Conservation (phyloP, 1,140 invertebrate species). For the Lordiphosa mommai region DNA sequence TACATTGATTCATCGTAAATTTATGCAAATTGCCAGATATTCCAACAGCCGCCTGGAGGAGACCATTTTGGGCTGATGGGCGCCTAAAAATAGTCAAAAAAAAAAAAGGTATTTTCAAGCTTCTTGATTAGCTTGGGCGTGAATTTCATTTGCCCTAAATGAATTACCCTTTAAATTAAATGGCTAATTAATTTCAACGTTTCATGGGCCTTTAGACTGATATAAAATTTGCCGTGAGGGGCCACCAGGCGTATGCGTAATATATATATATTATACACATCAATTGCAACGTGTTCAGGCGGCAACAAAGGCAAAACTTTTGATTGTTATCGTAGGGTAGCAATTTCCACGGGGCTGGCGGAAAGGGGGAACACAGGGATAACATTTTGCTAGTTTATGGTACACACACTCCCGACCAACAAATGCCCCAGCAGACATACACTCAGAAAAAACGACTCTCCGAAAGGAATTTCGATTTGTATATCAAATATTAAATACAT, state of each 20-base stretch:
- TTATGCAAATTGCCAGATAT: slow-evolving; percentile 65
- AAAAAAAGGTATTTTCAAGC: slow-evolving; percentile 11
- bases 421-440: slow-evolving; percentile 3
- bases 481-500: too few species aligned
- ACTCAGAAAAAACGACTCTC: neutral
- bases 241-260: slow-evolving; percentile 40
- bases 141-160: slow-evolving; percentile 19
- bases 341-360: neutral
- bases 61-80: slow-evolving; percentile 9
- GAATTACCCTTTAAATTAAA: slow-evolving; percentile 54
- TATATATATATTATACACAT: slow-evolving; percentile 35
- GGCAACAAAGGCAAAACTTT: slow-evolving; percentile 36
- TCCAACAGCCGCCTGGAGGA: slow-evolving; percentile 24
- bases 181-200: slow-evolving; percentile 49
- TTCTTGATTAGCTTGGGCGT: slow-evolving; percentile 38
- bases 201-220: neutral
- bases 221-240: slow-evolving; percentile 6
- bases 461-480: too few species aligned
- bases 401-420: neutral
- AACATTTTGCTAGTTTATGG: slow-evolving; percentile 34
- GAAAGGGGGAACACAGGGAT: slow-evolving; percentile 12
- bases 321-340: slow-evolving; percentile 18
- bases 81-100: slow-evolving; percentile 50
- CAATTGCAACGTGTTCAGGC: slow-evolving; percentile 23
- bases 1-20: slow-evolving; percentile 66